Evolutionary conservation across 2,888 invertebrate species (phyloP).

Genomic region (Synanthedon formicaeformis): DNA sequence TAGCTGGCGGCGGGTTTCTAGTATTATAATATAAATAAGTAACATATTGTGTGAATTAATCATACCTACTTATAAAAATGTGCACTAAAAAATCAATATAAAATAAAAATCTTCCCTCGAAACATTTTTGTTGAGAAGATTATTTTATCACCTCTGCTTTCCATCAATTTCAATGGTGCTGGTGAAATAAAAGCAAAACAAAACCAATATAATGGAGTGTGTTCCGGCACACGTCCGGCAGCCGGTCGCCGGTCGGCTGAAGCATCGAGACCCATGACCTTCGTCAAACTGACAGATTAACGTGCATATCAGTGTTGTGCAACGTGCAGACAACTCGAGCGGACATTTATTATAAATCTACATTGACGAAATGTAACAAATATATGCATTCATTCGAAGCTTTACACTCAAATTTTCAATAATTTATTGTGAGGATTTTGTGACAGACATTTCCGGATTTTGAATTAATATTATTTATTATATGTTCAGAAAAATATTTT

Average conservation of each 20-base stretch:
- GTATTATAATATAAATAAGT: no score
- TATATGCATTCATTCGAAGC: slow-evolving; percentile 4
- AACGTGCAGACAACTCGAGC: slow-evolving; percentile 27
- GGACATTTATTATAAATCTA: slow-evolving; percentile 23
- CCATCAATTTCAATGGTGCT: no score
- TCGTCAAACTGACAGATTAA: slow-evolving; percentile 65
- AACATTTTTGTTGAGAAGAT: no score
- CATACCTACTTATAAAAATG: no score
- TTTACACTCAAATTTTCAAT: background rate
- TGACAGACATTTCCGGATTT: slow-evolving; percentile 4
- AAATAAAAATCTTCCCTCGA: no score
- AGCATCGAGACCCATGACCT: slow-evolving; percentile 29
- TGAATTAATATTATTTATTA: no score
- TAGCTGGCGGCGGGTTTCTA: no score
- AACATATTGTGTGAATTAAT: no score
- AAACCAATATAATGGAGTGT: slow-evolving; percentile 30
- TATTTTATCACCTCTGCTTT: no score
- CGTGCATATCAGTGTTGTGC: slow-evolving; percentile 52
- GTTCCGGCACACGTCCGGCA: slow-evolving; percentile 50
- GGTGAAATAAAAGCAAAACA: slow-evolving; percentile 17
- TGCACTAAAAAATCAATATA: no score
- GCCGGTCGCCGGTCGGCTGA: slow-evolving; percentile 11
- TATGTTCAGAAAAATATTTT: no score
- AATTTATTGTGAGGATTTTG: slow-evolving; percentile 1
- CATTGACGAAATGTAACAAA: slow-evolving; percentile 3